These are phyloP conservation scores for Scomber scombrus DNA, from an alignment of 2,113 vertebrate species.

Conservation along the genomic window DNA sequence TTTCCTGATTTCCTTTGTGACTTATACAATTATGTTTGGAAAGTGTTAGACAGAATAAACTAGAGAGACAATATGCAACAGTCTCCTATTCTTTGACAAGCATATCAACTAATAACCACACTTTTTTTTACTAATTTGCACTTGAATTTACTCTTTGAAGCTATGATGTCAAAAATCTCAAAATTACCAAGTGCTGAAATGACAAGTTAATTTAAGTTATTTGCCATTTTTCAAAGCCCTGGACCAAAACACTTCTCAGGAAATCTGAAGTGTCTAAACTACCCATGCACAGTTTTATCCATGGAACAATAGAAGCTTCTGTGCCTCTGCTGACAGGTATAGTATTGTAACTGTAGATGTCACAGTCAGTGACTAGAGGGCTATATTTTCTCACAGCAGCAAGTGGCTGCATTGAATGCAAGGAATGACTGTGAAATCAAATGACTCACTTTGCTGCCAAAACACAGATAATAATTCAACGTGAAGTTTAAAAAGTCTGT, in stretches of 20 bases:
- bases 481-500: constrained; percentile 34
- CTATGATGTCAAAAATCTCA: neutral
- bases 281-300: neutral
- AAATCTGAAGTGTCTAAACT: neutral
- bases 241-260: neutral
- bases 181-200: neutral
- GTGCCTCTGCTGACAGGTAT: constrained; percentile 32
- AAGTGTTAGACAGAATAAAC: neutral
- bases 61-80: too few relatives aligned
- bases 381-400: constrained; percentile 53
- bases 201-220: neutral
- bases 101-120: neutral
- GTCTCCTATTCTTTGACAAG: neutral
- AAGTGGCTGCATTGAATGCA: constrained; percentile 56
- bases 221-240: neutral
- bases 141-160: neutral
- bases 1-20: neutral
- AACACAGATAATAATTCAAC: constrained; percentile 68
- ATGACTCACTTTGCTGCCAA: constrained; percentile 66
- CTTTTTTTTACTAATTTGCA: neutral
- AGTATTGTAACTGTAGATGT: constrained; percentile 49
- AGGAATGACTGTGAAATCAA: constrained; percentile 72
- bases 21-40: neutral
- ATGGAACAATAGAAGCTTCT: neutral
- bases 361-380: constrained; percentile 41